These are phyloP conservation scores for Agapetus fuscipes DNA, from an alignment of 2,888 invertebrate genomes.

Conservation along the genomic window DNA sequence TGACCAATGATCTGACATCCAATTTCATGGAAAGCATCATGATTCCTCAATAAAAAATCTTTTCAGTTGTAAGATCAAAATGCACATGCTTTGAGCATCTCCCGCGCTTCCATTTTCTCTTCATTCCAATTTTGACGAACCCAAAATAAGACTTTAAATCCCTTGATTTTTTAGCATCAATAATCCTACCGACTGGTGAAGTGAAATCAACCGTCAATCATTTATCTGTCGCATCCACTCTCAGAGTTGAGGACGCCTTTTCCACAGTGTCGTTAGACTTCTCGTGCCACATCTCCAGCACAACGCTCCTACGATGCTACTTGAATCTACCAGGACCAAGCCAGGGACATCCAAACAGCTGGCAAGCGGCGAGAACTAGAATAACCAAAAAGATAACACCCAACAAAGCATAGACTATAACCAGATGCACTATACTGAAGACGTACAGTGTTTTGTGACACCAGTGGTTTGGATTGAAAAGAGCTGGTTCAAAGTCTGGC, in stretches of 20 bases:
- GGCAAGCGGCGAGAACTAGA: conserved; percentile 53
- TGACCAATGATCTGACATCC: too few relatives aligned
- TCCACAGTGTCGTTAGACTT: conserved; percentile 48
- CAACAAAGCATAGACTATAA: conserved; percentile 56
- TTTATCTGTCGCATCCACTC: conserved; percentile 24
- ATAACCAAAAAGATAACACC: conserved; percentile 47
- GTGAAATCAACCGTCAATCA: conserved; percentile 19
- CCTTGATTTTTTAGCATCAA: conserved; percentile 11
- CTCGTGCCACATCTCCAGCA: conserved; percentile 46
- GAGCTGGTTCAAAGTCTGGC: conserved; percentile 62
- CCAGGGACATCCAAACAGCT: conserved; percentile 63
- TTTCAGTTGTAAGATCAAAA: conserved; percentile 35
- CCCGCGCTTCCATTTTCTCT: conserved; percentile 9
- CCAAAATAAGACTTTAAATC: conserved; percentile 8
- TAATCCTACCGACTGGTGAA: conserved; percentile 5
- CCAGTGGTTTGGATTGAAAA: conserved; percentile 71
- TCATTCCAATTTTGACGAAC: conserved; percentile 20
- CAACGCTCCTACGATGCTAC: conserved; percentile 52
- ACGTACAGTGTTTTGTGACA: conserved; percentile 69
- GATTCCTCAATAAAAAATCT: conserved; percentile 35
- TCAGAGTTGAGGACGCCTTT: conserved; percentile 39
- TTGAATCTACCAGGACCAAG: conserved; percentile 54
- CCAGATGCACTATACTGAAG: conserved; percentile 65
- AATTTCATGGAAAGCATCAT: too few relatives aligned
- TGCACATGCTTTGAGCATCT: conserved; percentile 36